Base-by-base conservation (phyloP, 1,140 invertebrate genomes). In the Drosophila baimaii region DNA sequence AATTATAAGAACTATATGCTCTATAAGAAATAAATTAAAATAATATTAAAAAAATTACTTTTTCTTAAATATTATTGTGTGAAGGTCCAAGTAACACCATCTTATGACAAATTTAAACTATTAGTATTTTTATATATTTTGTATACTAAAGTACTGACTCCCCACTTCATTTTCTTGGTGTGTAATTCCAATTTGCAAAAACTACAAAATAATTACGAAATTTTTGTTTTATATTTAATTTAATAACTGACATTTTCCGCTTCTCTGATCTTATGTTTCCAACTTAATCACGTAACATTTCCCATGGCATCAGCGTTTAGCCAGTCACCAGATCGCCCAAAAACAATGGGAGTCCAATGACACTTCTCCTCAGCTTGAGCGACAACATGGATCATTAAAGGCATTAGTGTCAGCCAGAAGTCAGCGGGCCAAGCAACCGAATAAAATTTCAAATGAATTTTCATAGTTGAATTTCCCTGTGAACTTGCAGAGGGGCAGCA, bases 331-430 rank as follows among this genome's bases (percentile, higher is more conserved):
- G 55, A 66, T 66, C 19, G 41, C 56, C 31, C 43, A 57, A 57
- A 71, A 55, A 71, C 69, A 71, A 71, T 71, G 65, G 61, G 69
- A 71, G 69, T 58, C 65, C 56, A 70, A 71, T 71, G 68, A 69
- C 66, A 37, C 51, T 49, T 54, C 54, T 49, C 68, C 54, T 71
- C 64, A 43, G 31, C 27, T 71, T 71, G 65, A 71, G 69, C 69
- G 69, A 71, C 69, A 71, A 71, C 69, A 58, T 49, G 69, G 65
- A 71, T 71, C 69, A 71, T 71, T 71, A 71, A 74, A 62, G 56
- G 70, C 72, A 64, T 74, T 74, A 75, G 58, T 75, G 71, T 75
- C 70, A 56, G 49, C 4, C 71, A 75, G 44, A 75, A 75, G 61
- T 65, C 71, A 49, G 52, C 58, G 17, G 47, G 51, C 70, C 71